Evolutionary conservation across 92 coral and sea anemone genomes (phyloP), one percentile per base, ranked within the genome.

Genomic region (Epizoanthus fatuus): DNA sequence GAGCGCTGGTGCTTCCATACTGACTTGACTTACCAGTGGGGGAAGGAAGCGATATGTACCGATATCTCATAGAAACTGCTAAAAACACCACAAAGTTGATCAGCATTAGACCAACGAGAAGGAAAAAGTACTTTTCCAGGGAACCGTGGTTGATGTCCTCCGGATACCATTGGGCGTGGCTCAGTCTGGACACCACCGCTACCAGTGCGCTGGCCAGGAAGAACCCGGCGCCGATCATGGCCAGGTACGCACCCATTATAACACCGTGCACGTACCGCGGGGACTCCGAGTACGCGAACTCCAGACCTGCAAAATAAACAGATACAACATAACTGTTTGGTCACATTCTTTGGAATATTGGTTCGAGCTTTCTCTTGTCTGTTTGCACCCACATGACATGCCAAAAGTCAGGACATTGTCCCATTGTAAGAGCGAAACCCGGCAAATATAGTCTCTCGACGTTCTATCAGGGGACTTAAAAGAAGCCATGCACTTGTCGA

Each of bases 151-250:
- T 90, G 29, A 90, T 80, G 58, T 90, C 90, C 14, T 32, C 65
- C 9, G 93, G 93, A 68, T 90, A 90, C 93, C 93, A 90, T 10
- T 77, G 20, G 10, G 83, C 81, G 35, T 59, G 63, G 13, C 83
- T 79, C 49, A 88, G 87, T 42, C 55, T 86, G 63, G 75, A 85
- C 40, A 78, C 93, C 58, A 86, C 83, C 40, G 90, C 87, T 51
- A 88, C 87, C 47, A 90, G 93, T 42, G 90, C 93, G 22, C 93
- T 87, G 20, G 93, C 93, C 37, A 90, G 52, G 70, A 84, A 90
- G 83, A 65, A 85, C 42, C 93, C 93, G 6, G 83, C 64, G 14
- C 87, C 90, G 38, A 79, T 86, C 15, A 78, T 72, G 37, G 90
- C 87, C 71, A 90, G 51, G 37, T 80, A 63, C 3, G 80, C 37